Evolutionary conservation across 2,797 vertebrate species (phyloP), one percentile per base, ranked within the genome.

Genomic region (Thalassophryne amazonica): DNA sequence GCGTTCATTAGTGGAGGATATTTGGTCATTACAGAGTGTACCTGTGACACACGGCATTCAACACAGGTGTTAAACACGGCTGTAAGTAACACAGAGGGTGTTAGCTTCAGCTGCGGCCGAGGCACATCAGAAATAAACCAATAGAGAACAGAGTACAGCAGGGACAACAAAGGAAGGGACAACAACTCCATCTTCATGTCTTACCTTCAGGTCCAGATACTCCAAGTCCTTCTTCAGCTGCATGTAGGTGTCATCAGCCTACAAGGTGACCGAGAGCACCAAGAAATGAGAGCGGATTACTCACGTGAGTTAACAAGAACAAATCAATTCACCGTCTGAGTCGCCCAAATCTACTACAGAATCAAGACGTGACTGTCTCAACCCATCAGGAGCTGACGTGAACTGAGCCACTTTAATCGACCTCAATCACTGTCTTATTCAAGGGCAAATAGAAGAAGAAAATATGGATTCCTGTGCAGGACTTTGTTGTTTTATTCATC

Each of bases 141-240:
- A 8, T 25, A 8, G 25, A n/a, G 15, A 40, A 12, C 11, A 33
- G 4, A 7, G 9, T 52, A 12, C 5, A 52, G 19, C 34, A 25
- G n/a, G 33, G 17, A 11, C n/a, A 13, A 30, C 16, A 16, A 27
- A 20, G 22, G 12, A 20, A 17, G 2, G 12, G 17, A 15, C 0
- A 32, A 19, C 14, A 12, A 9, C 20, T 45, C 15, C 3, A 15
- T 10, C 36, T 18, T 28, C 22, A 29, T 29, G 27, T 47, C 84
- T 90, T 80, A 97, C 94, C 95, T 98, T 98, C 32, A 98, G 88
- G 78, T 98, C 96, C 78, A 98, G 80, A 82, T 96, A 97, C 58
- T 98, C 94, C 86, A 98, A 67, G 72, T 98, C 94, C 81, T 97
- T 96, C 91, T 97, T 98, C 87, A 98, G 81, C 78, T 96, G 94